Conservation (phyloP, 37 sponge, comb jelly and placozoan genomes). For the Chondrilla cf. caribensis region DNA sequence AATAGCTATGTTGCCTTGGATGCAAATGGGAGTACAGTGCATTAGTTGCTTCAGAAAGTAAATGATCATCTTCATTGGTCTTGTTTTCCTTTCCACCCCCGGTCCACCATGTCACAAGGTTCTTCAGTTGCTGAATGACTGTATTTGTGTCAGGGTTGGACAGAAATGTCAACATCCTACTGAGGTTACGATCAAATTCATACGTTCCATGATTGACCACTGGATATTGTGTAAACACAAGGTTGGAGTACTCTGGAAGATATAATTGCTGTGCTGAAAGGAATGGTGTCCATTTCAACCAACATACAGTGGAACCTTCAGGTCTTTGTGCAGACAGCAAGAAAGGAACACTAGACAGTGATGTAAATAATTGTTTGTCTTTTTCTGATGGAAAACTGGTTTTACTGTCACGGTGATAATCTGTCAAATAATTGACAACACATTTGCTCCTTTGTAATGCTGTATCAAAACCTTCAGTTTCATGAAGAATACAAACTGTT, state of each 20-base stretch:
- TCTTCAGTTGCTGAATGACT: constrained; percentile 2
- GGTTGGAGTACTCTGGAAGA: background rate
- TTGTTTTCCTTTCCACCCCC: background rate
- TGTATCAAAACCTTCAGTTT: background rate
- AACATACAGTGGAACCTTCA: background rate
- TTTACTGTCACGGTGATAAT: background rate
- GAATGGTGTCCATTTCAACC: background rate
- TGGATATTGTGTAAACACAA: background rate
- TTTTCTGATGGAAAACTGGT: background rate
- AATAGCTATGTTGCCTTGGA: too few relatives aligned
- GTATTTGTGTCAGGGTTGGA: background rate
- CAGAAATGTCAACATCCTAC: background rate
- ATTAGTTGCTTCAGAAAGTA: background rate
- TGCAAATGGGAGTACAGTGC: background rate
- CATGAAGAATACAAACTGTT: background rate
- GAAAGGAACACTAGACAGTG: background rate
- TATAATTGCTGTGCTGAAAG: background rate
- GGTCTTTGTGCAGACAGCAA: background rate
- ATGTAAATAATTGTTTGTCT: background rate
- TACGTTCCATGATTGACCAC: background rate
- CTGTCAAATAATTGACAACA: background rate
- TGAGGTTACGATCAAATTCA: background rate
- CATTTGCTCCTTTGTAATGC: background rate
- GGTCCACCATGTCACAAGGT: constrained; percentile 1
- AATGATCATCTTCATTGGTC: background rate